Percentiles rank a stretch among this genome's conserved stretches.
Conservation (phyloP, 2,888 invertebrate genomes). For the Rotaria sp. region DNA sequence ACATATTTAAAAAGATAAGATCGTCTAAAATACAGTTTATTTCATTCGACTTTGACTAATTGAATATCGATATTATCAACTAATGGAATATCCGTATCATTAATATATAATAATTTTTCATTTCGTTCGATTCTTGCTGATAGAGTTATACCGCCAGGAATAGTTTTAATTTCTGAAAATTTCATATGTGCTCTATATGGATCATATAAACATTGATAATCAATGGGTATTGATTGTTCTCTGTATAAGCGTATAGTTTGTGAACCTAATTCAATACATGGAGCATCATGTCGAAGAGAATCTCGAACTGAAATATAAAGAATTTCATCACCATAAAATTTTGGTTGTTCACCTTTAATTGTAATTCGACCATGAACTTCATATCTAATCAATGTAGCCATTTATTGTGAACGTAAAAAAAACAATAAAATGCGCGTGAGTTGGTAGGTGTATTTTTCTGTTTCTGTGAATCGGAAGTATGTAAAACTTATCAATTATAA, state of each 20-base stretch:
- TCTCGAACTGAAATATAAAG: neutral
- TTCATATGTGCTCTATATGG: neutral
- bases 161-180: neutral
- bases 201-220: neutral
- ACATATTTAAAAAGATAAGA: neutral
- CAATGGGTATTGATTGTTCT: neutral
- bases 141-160: neutral
- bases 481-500: no score
- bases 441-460: no score
- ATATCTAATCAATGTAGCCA: neutral
- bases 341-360: neutral
- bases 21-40: neutral
- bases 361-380: neutral
- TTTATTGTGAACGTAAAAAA: neutral
- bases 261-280: slow-evolving; percentile 16
- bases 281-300: neutral
- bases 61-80: neutral
- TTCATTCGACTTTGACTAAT: neutral
- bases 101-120: neutral
- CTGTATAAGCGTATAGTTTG: neutral
- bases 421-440: neutral
- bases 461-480: no score
- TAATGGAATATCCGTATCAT: neutral
- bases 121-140: slow-evolving; percentile 1
- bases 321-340: neutral